Conservation (phyloP, 53 echinoderm and acorn worm species). For the Paelopatides confundens region DNA sequence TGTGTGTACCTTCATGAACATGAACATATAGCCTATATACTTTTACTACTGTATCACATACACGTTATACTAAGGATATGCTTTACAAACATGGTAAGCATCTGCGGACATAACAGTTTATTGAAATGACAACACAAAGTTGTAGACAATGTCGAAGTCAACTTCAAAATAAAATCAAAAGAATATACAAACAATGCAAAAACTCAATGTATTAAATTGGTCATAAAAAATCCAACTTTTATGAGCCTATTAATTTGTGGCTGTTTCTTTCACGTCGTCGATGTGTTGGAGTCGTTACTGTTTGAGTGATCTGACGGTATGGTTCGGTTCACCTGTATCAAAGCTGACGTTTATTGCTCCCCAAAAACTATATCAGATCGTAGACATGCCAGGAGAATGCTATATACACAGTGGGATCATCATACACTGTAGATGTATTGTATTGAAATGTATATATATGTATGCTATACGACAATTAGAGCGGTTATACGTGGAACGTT, state of each 20-base stretch:
- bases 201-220: not conserved
- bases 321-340: not conserved
- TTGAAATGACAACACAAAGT: not conserved
- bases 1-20: not conserved
- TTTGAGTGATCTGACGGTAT: not conserved
- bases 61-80: not conserved
- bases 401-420: too few species aligned
- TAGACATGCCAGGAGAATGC: too few species aligned
- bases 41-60: not conserved
- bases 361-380: too few species aligned
- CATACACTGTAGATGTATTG: too few species aligned
- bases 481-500: too few species aligned
- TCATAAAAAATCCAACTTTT: not conserved
- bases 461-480: too few species aligned
- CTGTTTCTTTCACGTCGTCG: not conserved
- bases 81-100: not conserved
- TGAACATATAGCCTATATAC: too few species aligned
- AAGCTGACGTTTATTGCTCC: not conserved
- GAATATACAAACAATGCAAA: not conserved
- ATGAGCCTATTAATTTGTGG: not conserved
- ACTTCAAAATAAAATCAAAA: not conserved
- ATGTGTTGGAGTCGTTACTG: not conserved
- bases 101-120: not conserved
- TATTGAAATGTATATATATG: too few species aligned
- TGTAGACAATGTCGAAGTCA: not conserved